Conservation (phyloP, 2,113 vertebrate species). For the Nicator chloris region DNA sequence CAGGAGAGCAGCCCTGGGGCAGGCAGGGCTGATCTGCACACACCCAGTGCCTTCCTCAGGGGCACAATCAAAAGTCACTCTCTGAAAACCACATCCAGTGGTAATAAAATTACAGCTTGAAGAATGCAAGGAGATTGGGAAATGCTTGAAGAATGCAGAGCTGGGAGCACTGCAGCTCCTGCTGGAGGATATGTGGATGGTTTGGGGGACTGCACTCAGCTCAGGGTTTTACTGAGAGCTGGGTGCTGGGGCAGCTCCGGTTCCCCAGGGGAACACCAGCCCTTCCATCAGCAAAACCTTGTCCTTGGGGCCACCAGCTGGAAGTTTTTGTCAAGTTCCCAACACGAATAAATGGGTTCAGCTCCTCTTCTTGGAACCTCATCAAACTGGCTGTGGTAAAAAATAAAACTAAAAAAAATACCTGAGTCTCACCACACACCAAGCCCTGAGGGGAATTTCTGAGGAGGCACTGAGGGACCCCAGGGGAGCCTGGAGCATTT, state of each 20-base stretch:
- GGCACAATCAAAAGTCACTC: not conserved
- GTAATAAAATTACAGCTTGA: not conserved
- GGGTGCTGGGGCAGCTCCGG: not conserved
- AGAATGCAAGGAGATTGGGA: not conserved
- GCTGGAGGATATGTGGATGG: not conserved
- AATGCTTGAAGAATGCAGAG: not conserved
- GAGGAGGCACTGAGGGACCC: not conserved
- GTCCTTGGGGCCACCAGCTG: not conserved
- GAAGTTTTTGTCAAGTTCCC: not conserved
- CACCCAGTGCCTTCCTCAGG: fast-evolving
- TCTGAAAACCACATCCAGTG: not conserved
- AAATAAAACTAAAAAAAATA: not conserved
- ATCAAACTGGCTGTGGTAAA: not conserved
- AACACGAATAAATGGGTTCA: not conserved
- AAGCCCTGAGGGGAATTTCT: not conserved
- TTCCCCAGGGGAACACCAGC: fast-evolving
- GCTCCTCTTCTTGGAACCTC: not conserved
- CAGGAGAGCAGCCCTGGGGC: not conserved
- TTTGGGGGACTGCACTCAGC: not conserved
- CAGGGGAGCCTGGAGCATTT: not conserved
- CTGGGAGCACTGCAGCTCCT: not conserved
- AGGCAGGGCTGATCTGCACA: not conserved
- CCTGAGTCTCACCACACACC: not conserved
- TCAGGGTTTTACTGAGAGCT: not conserved
- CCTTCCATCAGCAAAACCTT: not conserved